Percentiles rank a stretch among this genome's conserved stretches.
phyloP scores from a whole-genome alignment of 2,888 invertebrate genomes.

The Salpingus planirostris region DNA sequence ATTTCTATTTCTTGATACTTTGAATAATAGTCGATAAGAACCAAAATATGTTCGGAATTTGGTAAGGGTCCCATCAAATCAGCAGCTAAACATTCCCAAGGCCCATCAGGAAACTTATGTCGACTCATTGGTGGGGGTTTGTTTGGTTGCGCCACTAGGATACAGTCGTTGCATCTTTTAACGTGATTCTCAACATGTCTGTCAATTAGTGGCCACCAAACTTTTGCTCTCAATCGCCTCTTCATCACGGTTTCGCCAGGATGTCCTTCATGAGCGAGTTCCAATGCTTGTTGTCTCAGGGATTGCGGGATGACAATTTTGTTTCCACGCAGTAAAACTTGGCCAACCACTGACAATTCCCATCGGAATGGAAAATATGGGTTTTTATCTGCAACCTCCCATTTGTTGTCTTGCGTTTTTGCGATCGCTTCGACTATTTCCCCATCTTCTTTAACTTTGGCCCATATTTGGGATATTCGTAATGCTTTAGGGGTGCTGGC shows the following conservation, averaged over 20 bases:
- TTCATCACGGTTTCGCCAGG: no score
- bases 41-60: background rate
- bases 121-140: background rate
- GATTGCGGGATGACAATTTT: background rate
- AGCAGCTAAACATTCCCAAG: background rate
- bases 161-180: background rate
- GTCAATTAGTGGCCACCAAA: background rate
- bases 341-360: background rate
- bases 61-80: background rate
- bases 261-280: slow-evolving; percentile 10
- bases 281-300: slow-evolving; percentile 5
- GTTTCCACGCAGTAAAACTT: background rate
- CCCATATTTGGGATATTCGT: background rate
- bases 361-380: background rate
- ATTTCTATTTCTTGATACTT: background rate
- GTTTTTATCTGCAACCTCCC: background rate
- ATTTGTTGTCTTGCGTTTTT: background rate
- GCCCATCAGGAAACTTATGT: background rate
- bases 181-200: background rate
- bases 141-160: background rate
- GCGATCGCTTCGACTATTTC: background rate
- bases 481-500: background rate
- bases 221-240: background rate
- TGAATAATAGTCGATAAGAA: slow-evolving; percentile 1
- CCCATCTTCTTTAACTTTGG: background rate